phyloP scores from a whole-genome alignment of 2,113 vertebrate species.

The Stomatorhinus ivindoensis region DNA sequence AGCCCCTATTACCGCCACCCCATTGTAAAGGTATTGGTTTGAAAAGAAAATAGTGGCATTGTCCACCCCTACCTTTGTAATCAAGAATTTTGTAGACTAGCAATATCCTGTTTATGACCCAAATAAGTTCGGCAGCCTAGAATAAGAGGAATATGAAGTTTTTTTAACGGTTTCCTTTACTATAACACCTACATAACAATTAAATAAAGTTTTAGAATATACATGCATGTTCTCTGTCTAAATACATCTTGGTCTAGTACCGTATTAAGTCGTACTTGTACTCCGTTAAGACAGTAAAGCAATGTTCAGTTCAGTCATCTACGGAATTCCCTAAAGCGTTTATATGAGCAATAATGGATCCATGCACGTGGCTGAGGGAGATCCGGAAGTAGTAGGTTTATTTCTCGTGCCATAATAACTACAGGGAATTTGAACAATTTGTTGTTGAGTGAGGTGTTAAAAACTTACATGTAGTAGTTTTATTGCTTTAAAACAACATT shows the following conservation, averaged over 20 bases:
- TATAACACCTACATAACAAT: not conserved
- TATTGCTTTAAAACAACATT: not conserved
- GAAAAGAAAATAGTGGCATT: not conserved
- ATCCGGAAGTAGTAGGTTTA: not conserved
- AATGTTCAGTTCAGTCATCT: not conserved
- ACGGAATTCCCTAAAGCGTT: not conserved
- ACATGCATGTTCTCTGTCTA: not conserved
- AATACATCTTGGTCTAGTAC: not conserved
- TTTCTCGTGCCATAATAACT: not conserved
- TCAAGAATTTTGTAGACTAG: not conserved
- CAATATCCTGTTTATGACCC: not conserved
- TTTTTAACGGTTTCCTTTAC: not conserved
- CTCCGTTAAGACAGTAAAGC: not conserved
- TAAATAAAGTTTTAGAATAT: not conserved
- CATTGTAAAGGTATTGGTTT: not conserved
- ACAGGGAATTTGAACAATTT: not conserved
- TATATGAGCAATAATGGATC: not conserved
- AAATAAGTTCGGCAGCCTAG: not conserved
- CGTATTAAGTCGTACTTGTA: not conserved
- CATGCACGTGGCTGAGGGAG: not conserved
- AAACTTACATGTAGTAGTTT: not conserved
- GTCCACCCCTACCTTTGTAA: not conserved
- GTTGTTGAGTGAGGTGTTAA: not conserved
- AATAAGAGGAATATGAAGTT: not conserved
- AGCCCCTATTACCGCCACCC: not conserved